phyloP scores from a whole-genome alignment of 2,888 invertebrate genomes.

The Choreutis nemorana region DNA sequence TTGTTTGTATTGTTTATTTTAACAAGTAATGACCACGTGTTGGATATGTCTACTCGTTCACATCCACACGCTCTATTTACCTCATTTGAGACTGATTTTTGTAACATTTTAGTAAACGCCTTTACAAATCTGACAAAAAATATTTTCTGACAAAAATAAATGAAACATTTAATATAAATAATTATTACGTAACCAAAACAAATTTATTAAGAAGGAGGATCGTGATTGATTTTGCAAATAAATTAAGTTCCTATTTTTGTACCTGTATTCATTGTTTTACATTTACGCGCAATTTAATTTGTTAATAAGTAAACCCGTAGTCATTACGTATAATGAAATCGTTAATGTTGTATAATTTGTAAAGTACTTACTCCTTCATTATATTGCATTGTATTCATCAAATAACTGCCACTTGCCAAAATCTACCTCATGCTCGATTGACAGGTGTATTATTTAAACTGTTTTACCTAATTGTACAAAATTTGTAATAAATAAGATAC shows the following conservation, averaged over 20 bases:
- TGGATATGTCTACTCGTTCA: too few relatives aligned
- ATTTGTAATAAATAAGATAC: conserved; percentile 41
- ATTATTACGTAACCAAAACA: too few relatives aligned
- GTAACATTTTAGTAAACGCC: conserved; percentile 15
- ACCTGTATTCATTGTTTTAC: too few relatives aligned
- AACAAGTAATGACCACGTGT: conserved; percentile 18
- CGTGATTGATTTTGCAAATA: conserved; percentile 35
- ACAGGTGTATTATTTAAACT: conserved; percentile 29
- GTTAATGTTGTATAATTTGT: not conserved
- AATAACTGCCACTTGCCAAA: conserved; percentile 18
- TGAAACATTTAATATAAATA: too few relatives aligned
- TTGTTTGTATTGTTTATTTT: too few relatives aligned
- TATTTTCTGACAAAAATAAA: too few relatives aligned
- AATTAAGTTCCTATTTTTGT: conserved; percentile 63
- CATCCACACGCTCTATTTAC: too few relatives aligned
- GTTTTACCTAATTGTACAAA: conserved; percentile 49
- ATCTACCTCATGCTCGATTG: conserved; percentile 48
- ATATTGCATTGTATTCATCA: not conserved
- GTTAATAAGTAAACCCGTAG: not conserved
- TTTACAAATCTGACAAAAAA: too few relatives aligned
- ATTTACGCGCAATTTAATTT: too few relatives aligned
- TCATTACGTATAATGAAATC: not conserved
- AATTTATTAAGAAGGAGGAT: conserved; percentile 8
- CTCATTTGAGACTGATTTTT: conserved; percentile 49
- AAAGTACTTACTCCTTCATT: not conserved